Conservation (phyloP, 2,888 invertebrate species). For the Oconnorella tubifera region DNA sequence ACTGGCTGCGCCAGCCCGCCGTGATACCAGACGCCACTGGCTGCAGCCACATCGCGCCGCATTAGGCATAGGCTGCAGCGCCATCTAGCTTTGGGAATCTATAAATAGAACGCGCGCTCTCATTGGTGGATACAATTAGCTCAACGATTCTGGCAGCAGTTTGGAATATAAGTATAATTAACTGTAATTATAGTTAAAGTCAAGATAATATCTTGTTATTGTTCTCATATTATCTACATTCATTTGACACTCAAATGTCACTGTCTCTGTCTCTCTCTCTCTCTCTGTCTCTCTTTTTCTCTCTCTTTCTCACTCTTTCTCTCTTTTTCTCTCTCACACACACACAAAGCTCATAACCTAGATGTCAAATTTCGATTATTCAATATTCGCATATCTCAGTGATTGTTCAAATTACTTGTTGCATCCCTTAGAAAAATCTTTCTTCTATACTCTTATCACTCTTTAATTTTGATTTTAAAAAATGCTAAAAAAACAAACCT, state of each 20-base stretch:
- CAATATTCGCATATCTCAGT: too few relatives aligned
- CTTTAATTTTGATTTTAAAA: too few relatives aligned
- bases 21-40: conserved; percentile 51
- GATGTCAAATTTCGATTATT: too few relatives aligned
- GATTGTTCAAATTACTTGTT: too few relatives aligned
- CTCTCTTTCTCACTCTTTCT: neutral
- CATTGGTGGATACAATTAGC: neutral
- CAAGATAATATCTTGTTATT: too few relatives aligned
- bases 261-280: neutral
- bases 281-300: neutral
- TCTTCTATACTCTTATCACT: too few relatives aligned
- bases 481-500: too few relatives aligned
- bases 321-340: neutral
- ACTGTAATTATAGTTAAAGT: neutral
- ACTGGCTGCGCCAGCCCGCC: conserved; percentile 36
- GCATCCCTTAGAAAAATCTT: too few relatives aligned
- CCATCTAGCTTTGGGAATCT: conserved; percentile 43
- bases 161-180: neutral
- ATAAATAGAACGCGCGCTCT: too few relatives aligned
- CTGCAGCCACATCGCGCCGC: conserved; percentile 46
- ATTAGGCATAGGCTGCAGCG: conserved; percentile 48
- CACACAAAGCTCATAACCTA: too few relatives aligned
- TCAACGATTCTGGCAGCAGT: neutral
- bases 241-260: too few relatives aligned
- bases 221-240: too few relatives aligned